Base-by-base conservation (phyloP, 2,113 vertebrate genomes). In the Microcebus tavaratra region DNA sequence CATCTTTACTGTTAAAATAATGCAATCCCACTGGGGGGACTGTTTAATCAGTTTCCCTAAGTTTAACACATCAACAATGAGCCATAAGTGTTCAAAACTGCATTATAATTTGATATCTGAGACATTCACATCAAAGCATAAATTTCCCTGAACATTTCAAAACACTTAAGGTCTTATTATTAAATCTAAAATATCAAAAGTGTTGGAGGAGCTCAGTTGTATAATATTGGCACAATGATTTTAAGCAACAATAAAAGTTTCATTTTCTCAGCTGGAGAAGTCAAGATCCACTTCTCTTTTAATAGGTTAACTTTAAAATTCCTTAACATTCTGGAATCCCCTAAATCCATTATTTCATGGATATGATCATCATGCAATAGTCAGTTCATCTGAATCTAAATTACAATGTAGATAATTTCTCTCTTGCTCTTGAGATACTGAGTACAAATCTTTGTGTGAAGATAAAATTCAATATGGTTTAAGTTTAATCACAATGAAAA, bases 61-160 rank as follows among this genome's bases (percentile, higher is more conserved):
- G 31, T 87, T 91, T 93, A 80, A 76, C 25, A 92, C 55, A 59
- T 48, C 70, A 88, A 39, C 45, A 86, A n/a, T 70, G 67, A 96
- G 17, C 42, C 50, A 61, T 25, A 90, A 75, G 42, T 81, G 70
- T 75, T 96, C 72, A 80, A 42, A 80, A 42, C 13, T 83, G 18
- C 70, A 25, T 89, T 94, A 50, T 1, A 78, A 72, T 85, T 96
- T 72, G 93, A 96, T 94, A 87, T 81, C 75, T 70, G 81, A 96
- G 50, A 93, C 82, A 91, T 75, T 95, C 36, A 84, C 42, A 85
- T 73, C 59, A 92, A 73, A 73, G 57, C 55, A 53, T 83, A 87
- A 75, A 18, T 86, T 82, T 92, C 53, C 61, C 48, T 95, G 80
- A 95, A 85, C 48, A 85, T 76, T 57, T 91, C 68, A 48, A 72